A percentile compares a stretch with the other conserved stretches of the same genome.
Conservation (phyloP, 2,797 vertebrate genomes). For the Urophycis tenuis region DNA sequence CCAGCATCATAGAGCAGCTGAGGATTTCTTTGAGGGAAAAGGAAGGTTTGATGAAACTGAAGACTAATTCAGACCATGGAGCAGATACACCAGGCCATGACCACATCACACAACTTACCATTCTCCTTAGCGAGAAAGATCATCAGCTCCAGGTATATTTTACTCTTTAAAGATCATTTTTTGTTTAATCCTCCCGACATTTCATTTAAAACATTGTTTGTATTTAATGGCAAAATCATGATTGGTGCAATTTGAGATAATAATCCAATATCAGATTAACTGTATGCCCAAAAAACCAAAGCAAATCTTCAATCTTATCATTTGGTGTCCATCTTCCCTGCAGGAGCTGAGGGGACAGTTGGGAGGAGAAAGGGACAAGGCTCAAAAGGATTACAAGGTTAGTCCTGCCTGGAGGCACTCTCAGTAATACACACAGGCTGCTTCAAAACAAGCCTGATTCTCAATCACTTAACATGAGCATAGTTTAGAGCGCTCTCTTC, state of each 20-base stretch:
- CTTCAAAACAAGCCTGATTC: background rate
- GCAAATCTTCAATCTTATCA: background rate
- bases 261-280: background rate
- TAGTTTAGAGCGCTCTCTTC: background rate
- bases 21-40: constrained; percentile 74
- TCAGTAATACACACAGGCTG: background rate
- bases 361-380: constrained; percentile 60
- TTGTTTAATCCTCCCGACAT: background rate
- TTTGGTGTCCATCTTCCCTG: constrained; percentile 21
- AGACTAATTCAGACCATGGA: constrained; percentile 52
- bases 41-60: constrained; percentile 73
- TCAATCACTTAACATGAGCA: background rate
- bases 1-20: constrained; percentile 81
- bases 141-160: constrained; percentile 65
- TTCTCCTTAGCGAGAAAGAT: constrained; percentile 67
- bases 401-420: constrained; percentile 29
- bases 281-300: background rate
- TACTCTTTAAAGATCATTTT: background rate
- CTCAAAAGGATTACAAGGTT: constrained; percentile 75
- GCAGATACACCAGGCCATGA: constrained; percentile 55
- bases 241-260: background rate
- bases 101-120: constrained; percentile 62
- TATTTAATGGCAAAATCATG: background rate
- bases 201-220: background rate
- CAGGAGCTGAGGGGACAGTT: constrained; percentile 65